These are phyloP conservation scores for Lamproptera curius DNA, from an alignment of 2,888 invertebrate genomes.

Conservation along the genomic window DNA sequence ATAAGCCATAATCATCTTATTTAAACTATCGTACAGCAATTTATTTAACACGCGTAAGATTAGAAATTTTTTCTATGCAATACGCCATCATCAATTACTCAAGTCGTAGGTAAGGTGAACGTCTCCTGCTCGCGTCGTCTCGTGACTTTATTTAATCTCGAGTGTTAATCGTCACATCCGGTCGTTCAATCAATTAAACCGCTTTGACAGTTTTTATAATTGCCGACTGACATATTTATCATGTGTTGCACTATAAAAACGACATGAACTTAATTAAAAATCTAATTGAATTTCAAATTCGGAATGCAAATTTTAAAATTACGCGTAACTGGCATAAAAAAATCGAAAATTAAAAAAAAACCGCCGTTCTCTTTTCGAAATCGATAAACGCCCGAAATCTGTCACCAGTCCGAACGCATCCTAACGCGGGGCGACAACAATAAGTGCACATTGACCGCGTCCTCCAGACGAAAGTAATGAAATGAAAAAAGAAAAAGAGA, in stretches of 20 bases:
- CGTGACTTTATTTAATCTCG: slow-evolving; percentile 8
- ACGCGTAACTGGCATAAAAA: no score
- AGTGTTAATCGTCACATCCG: slow-evolving; percentile 3
- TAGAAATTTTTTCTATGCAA: background rate
- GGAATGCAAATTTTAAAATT: no score
- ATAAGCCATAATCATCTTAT: background rate
- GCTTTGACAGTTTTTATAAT: slow-evolving; percentile 2
- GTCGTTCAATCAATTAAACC: background rate
- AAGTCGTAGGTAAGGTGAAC: background rate
- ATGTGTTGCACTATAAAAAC: no score
- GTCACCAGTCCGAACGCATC: slow-evolving; percentile 20
- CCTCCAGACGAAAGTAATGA: slow-evolving; percentile 58
- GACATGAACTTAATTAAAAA: background rate
- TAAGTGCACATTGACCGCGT: slow-evolving; percentile 43
- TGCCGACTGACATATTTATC: no score
- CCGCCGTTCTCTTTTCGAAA: no score
- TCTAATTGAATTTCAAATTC: background rate
- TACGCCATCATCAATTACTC: slow-evolving; percentile 6
- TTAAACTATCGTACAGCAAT: background rate
- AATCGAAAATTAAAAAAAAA: no score
- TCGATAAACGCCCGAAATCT: background rate
- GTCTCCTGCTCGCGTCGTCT: background rate
- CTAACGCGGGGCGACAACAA: slow-evolving; percentile 32
- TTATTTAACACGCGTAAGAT: background rate
- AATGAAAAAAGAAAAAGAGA: slow-evolving; percentile 44